These are phyloP conservation scores for Napeogenes sylphis DNA, from an alignment of 2,888 invertebrate species.

Conservation along the genomic window DNA sequence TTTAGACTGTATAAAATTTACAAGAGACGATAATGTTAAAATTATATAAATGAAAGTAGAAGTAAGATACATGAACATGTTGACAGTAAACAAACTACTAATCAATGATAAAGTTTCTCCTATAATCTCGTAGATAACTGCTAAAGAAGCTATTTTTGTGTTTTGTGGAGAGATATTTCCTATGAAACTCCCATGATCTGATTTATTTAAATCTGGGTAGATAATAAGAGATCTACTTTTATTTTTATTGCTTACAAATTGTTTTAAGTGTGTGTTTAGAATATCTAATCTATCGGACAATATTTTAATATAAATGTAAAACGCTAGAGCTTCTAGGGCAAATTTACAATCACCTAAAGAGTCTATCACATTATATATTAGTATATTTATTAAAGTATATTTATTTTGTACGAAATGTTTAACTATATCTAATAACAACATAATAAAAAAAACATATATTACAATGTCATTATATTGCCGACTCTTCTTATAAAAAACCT, in stretches of 20 bases:
- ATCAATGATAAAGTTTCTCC: constrained; percentile 42
- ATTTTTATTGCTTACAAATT: constrained; percentile 42
- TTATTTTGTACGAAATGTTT: background rate
- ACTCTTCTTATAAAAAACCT: constrained; percentile 6
- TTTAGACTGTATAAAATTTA: constrained; percentile 40
- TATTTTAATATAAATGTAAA: constrained; percentile 46
- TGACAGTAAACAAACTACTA: constrained; percentile 53
- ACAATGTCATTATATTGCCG: constrained; percentile 2
- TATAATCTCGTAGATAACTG: constrained; percentile 30
- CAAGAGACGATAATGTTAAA: constrained; percentile 36
- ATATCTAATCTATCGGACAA: constrained; percentile 41
- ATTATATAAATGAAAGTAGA: constrained; percentile 19
- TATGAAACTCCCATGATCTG: constrained; percentile 1
- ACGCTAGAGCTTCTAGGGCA: constrained; percentile 27
- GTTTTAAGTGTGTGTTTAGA: constrained; percentile 46
- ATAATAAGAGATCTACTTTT: constrained; percentile 18
- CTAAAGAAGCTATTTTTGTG: constrained; percentile 33
- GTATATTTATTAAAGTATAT: background rate
- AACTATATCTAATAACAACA: background rate
- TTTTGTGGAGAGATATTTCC: constrained; percentile 9
- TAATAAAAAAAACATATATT: constrained; percentile 10
- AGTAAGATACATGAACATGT: constrained; percentile 46
- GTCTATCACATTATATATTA: constrained; percentile 1
- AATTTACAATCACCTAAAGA: constrained; percentile 17
- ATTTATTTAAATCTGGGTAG: background rate